A percentile compares a stretch with the other conserved stretches of the same genome.
phyloP scores from a whole-genome alignment of 2,113 vertebrate genomes.

The Leptosomus discolor region DNA sequence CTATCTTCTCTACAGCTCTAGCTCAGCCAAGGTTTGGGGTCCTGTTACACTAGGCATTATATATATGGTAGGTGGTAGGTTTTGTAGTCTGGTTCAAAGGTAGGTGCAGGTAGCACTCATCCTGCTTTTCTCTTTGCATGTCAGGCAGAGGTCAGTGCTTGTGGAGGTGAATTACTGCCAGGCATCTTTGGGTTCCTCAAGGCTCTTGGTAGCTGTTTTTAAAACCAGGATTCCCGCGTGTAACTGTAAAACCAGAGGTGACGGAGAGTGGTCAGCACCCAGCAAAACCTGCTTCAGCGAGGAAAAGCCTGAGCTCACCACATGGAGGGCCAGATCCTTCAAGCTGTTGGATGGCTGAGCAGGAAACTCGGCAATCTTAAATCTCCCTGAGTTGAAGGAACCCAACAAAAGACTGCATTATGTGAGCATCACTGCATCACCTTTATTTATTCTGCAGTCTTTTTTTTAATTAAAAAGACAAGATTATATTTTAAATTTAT shows the following conservation, averaged over 20 bases:
- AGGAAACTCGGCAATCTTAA: neutral
- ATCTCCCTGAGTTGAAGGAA: neutral
- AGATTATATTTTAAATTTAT: neutral
- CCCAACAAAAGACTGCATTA: neutral
- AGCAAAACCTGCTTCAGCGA: neutral
- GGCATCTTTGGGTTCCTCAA: neutral
- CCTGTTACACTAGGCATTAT: neutral
- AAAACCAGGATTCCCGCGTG: neutral
- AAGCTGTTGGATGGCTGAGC: neutral
- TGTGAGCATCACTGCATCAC: neutral
- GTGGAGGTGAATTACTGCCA: neutral
- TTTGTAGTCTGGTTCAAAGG: neutral
- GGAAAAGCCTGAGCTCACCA: neutral
- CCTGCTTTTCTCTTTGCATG: neutral
- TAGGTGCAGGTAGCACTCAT: neutral
- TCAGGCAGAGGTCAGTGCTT: neutral
- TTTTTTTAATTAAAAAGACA: neutral
- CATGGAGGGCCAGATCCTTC: neutral
- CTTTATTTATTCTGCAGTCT: neutral
- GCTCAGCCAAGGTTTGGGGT: neutral
- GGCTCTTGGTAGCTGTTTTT: neutral
- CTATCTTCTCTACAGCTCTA: neutral
- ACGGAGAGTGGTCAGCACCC: neutral
- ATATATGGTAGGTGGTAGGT: fast-evolving
- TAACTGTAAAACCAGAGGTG: neutral